A percentile compares a stretch with the other conserved stretches of the same genome.
Evolutionary conservation across 2,113 vertebrate genomes (phyloP).

Genomic region (Pica pica): DNA sequence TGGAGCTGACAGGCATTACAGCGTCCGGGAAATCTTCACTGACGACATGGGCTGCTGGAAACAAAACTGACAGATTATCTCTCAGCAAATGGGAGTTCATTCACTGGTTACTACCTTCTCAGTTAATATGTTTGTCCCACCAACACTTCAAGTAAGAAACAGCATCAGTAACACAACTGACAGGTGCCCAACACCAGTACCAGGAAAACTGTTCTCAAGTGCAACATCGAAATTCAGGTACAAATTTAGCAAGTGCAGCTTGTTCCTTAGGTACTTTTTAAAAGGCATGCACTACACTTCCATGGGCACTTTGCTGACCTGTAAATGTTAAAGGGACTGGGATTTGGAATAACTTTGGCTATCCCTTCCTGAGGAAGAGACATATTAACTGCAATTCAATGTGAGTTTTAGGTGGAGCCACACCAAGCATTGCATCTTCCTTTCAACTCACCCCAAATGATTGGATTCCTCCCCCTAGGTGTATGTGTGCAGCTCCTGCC

Average conservation of each 20-base stretch:
- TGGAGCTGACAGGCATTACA: neutral
- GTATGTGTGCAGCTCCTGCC: neutral
- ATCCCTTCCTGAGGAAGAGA: neutral
- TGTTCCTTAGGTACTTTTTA: neutral
- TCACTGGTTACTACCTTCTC: neutral
- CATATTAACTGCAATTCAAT: neutral
- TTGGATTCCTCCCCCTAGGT: neutral
- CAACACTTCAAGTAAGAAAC: neutral
- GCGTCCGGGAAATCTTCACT: neutral
- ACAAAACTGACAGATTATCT: neutral
- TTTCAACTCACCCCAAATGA: neutral
- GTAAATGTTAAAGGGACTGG: neutral
- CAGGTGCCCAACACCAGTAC: neutral
- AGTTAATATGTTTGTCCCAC: neutral
- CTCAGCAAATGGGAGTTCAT: neutral
- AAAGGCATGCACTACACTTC: neutral
- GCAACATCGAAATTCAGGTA: neutral
- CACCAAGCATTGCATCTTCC: neutral
- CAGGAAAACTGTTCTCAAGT: neutral
- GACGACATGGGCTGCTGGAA: neutral
- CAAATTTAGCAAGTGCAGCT: neutral
- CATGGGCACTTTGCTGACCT: rapidly evolving
- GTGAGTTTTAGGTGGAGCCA: neutral
- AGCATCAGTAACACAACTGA: neutral
- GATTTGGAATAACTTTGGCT: neutral